Evolutionary conservation across 2,888 invertebrate genomes (phyloP).

Genomic region (Amitus sp.): DNA sequence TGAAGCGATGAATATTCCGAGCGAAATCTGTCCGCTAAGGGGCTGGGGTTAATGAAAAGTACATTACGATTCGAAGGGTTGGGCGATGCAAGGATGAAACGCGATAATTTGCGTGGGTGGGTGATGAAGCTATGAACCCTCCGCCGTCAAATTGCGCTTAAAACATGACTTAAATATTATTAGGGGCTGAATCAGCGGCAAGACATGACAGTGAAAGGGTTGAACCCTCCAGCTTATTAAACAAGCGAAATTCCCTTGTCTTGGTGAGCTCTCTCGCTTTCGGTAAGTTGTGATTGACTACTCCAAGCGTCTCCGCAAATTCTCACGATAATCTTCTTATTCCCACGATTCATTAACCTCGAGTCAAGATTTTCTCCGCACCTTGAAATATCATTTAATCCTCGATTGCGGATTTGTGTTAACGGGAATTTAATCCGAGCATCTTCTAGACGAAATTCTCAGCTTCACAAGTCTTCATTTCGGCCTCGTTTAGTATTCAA

Average conservation of each 20-base stretch:
- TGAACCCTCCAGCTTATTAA: conserved; percentile 56
- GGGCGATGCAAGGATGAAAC: conserved; percentile 53
- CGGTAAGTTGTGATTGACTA: conserved; percentile 37
- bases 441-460: too few relatives aligned
- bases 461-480: too few relatives aligned
- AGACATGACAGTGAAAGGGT: conserved; percentile 52
- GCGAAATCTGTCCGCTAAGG: conserved; percentile 53
- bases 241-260: conserved; percentile 50
- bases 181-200: conserved; percentile 53
- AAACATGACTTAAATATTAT: conserved; percentile 65
- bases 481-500: too few relatives aligned
- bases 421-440: too few relatives aligned
- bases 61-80: conserved; percentile 52
- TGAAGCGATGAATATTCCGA: conserved; percentile 62
- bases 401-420: too few relatives aligned
- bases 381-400: too few relatives aligned
- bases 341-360: not conserved
- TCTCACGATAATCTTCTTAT: conserved; percentile 5
- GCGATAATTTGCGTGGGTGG: conserved; percentile 64
- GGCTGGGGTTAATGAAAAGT: conserved; percentile 62
- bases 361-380: too few relatives aligned
- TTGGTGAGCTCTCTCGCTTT: conserved; percentile 25
- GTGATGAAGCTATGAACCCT: conserved; percentile 54
- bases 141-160: conserved; percentile 64
- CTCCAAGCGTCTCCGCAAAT: conserved; percentile 13